These are phyloP conservation scores for Rhyacichthys aspro DNA, from an alignment of 2,797 vertebrate species.

Conservation along the genomic window DNA sequence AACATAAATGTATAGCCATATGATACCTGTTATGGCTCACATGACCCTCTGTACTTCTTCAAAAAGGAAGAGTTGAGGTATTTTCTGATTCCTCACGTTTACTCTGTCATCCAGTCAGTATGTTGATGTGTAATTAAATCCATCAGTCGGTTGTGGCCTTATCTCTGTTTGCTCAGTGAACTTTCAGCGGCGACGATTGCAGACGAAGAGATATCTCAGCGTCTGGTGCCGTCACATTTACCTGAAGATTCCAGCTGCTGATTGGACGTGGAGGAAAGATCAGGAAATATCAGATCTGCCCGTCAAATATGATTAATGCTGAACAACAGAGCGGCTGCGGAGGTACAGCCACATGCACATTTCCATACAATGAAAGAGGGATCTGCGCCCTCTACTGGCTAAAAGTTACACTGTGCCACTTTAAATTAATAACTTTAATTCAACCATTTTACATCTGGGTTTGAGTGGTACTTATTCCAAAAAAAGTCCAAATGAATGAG, in stretches of 20 bases:
- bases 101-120: neutral
- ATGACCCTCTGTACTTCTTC: too few species aligned
- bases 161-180: conserved; percentile 40
- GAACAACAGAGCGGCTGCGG: conserved; percentile 27
- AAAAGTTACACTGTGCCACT: neutral
- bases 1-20: too few species aligned
- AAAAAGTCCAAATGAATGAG: too few species aligned
- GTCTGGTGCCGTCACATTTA: conserved; percentile 54
- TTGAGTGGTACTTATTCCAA: too few species aligned
- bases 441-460: too few species aligned
- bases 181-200: conserved; percentile 45
- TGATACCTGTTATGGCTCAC: too few species aligned
- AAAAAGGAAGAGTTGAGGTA: neutral
- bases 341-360: conserved; percentile 23
- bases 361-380: too few species aligned
- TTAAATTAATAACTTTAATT: too few species aligned
- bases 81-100: neutral
- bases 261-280: conserved; percentile 59
- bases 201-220: conserved; percentile 42
- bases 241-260: conserved; percentile 48
- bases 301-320: conserved; percentile 63
- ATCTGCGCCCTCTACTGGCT: too few species aligned
- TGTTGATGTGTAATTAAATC: conserved; percentile 19
- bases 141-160: conserved; percentile 9
- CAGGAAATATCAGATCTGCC: conserved; percentile 57